Conservation (phyloP, 2,888 invertebrate genomes). For the Scaeva pyrastri region DNA sequence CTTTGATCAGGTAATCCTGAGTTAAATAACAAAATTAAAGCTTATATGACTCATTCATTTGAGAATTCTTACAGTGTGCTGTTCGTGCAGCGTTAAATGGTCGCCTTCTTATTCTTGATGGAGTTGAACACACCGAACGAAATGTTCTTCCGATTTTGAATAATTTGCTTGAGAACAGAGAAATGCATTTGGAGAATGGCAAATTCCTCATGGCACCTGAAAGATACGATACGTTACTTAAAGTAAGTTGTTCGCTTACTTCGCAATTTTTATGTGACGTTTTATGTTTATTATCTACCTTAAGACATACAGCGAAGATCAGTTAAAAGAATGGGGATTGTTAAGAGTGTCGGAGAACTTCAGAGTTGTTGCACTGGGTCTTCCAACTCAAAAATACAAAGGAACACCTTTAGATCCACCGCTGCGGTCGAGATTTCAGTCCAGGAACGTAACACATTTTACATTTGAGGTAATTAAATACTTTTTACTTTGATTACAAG, state of each 20-base stretch:
- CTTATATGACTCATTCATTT: background rate
- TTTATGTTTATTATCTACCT: conserved; percentile 55
- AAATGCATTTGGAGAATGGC: conserved; percentile 99
- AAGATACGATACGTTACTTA: conserved; percentile 94
- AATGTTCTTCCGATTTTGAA: conserved; percentile 98
- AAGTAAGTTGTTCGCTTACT: conserved; percentile 87
- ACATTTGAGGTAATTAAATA: conserved; percentile 78
- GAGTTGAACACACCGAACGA: conserved; percentile 98
- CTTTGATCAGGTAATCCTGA: conserved; percentile 92
- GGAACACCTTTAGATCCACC: conserved; percentile 99
- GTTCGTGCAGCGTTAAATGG: conserved; percentile 95
- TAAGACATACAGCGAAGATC: conserved; percentile 91
- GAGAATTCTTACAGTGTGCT: conserved; percentile 88
- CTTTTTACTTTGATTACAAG: too few species aligned
- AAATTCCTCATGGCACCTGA: conserved; percentile 94
- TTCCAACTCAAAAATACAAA: conserved; percentile 93
- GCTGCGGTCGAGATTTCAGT: conserved; percentile 96
- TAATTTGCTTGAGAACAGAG: conserved; percentile 97
- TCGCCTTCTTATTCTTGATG: conserved; percentile 94
- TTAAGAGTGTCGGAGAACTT: conserved; percentile 96
- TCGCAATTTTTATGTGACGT: too few species aligned
- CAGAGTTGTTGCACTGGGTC: conserved; percentile 95
- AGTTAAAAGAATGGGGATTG: conserved; percentile 94
- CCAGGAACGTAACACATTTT: conserved; percentile 89
- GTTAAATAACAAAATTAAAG: background rate